phyloP scores from a whole-genome alignment of 2,113 vertebrate genomes.

The Motacilla tschutschensis region DNA sequence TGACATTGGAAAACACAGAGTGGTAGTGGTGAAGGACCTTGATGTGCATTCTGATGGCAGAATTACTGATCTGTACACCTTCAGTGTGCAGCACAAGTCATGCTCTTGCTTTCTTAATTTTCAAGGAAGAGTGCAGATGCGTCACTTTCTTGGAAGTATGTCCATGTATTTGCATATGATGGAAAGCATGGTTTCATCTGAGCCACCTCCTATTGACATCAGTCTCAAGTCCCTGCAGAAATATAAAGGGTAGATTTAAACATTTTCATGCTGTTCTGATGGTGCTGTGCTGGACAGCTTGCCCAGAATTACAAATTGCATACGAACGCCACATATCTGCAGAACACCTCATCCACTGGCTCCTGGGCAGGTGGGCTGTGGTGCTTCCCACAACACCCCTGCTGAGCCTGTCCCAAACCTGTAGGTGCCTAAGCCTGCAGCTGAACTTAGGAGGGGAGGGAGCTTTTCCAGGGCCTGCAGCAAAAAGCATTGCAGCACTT shows the following conservation, averaged over 20 bases:
- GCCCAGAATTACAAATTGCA: accelerated
- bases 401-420: background rate
- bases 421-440: background rate
- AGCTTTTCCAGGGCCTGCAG: background rate
- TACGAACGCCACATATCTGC: accelerated
- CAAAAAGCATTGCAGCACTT: background rate
- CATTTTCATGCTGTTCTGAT: background rate
- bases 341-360: background rate
- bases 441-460: background rate
- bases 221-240: constrained; percentile 76
- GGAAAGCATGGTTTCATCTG: constrained; percentile 84
- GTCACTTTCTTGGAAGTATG: constrained; percentile 72
- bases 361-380: background rate
- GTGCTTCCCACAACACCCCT: background rate
- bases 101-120: background rate
- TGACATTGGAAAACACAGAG: background rate
- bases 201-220: constrained; percentile 75
- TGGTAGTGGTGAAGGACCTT: background rate
- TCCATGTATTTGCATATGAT: constrained; percentile 88
- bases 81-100: background rate
- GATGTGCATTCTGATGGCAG: background rate
- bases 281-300: background rate
- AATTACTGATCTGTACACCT: background rate
- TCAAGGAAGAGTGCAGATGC: background rate
- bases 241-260: background rate